Base-by-base conservation (phyloP, 1,140 invertebrate species). In the Wiebesia pumilae region DNA sequence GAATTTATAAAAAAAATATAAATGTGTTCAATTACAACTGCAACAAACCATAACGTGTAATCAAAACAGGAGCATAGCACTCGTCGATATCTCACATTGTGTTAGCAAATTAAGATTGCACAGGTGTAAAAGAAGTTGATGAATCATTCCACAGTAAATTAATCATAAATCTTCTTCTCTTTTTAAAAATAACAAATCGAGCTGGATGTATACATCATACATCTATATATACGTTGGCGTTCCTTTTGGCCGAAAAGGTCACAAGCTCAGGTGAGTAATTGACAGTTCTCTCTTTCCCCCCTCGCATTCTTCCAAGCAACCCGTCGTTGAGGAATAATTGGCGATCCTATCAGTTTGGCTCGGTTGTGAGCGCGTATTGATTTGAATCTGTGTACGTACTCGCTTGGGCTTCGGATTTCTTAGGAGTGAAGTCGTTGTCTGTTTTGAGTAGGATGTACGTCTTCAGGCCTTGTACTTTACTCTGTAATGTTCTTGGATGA, bases 221-320 rank as follows among this genome's bases (percentile, higher is more conserved):
- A 43, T n/a, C n/a, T n/a, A n/a, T 16, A 75, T 51, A 30, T 30
- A 30, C 1, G 12, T 30, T 51, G 10, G 9, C 40, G 35, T 80
- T 80, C 24, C 30, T 38, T 16, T 35, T 62, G 51, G 30, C 12
- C n/a, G 30, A 35, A 43, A 38, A 4, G 62, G 38, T 40, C 27
- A 27, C 69, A 73, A n/a, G 69, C 69, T 21, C 69, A 27, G 38
- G 35, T 73, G 58, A 54, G n/a, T 85, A 85, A 80, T 85, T 85
- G 84, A 85, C 84, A 85, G 65, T 73, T 62, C 19, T 24, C 73
- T 86, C 83, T 84, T 35, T 33, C 54, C 78, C 83, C 78, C 58
- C 33, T 38, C 67, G 14, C 33, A 19, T 33, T 30, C 40, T 27
- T 27, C 35, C 38, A 65, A 3, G 35, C 19, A n/a, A 58, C 77